phyloP scores from a whole-genome alignment of 2,113 vertebrate species.

The Syngnathus floridae region DNA sequence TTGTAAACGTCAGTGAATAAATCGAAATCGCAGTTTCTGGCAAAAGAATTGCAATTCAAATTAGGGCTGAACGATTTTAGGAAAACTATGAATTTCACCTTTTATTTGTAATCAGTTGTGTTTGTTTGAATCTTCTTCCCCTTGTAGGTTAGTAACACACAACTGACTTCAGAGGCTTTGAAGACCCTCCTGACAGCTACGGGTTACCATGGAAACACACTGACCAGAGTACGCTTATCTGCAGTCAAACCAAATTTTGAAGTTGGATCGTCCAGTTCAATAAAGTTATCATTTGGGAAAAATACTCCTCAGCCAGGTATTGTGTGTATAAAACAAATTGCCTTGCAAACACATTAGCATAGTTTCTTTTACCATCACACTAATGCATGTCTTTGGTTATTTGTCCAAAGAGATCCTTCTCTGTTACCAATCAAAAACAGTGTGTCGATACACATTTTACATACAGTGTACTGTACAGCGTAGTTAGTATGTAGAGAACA shows the following conservation, averaged over 20 bases:
- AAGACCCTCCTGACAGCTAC: constrained; percentile 51
- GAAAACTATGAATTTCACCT: neutral
- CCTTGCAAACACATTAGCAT: neutral
- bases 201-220: constrained; percentile 66
- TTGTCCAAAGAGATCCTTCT: too few relatives aligned
- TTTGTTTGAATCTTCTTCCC: neutral
- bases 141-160: constrained; percentile 66
- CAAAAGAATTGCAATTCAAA: too few relatives aligned
- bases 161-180: constrained; percentile 61
- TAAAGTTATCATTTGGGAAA: constrained; percentile 78
- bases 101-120: neutral
- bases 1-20: too few relatives aligned
- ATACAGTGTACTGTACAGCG: too few relatives aligned
- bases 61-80: too few relatives aligned
- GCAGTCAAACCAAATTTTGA: constrained; percentile 87
- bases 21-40: too few relatives aligned
- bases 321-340: neutral
- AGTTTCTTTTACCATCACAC: neutral
- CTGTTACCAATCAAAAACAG: too few relatives aligned
- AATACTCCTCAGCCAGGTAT: constrained; percentile 63
- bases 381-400: too few relatives aligned
- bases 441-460: too few relatives aligned
- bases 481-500: too few relatives aligned
- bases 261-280: constrained; percentile 85
- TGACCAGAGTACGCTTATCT: constrained; percentile 69